Percentiles rank a stretch among this genome's conserved stretches.
Evolutionary conservation across 2,797 vertebrate species (phyloP).

Genomic region (Takifugu rubripes): DNA sequence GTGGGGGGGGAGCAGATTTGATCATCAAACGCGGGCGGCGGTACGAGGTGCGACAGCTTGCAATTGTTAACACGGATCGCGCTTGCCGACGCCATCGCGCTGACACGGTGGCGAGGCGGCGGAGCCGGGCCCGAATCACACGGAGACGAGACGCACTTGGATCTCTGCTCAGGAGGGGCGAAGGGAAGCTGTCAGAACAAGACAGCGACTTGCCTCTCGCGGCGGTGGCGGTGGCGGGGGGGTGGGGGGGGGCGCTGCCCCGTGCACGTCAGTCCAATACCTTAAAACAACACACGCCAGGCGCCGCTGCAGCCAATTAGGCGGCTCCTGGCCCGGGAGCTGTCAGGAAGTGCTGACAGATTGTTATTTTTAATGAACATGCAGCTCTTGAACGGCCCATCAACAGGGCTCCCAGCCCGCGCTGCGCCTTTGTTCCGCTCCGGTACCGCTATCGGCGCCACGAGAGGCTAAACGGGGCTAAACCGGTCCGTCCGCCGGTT

Average conservation of each 20-base stretch:
- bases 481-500: constrained; percentile 39
- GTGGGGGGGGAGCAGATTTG: constrained; percentile 48
- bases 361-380: constrained; percentile 84
- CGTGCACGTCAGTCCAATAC: constrained; percentile 79
- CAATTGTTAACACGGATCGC: constrained; percentile 61
- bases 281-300: constrained; percentile 81
- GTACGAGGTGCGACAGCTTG: constrained; percentile 55
- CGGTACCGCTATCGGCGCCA: constrained; percentile 59
- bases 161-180: constrained; percentile 70
- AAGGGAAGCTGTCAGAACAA: constrained; percentile 73
- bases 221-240: neutral
- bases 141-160: constrained; percentile 66
- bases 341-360: constrained; percentile 81
- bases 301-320: constrained; percentile 81
- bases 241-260: constrained; percentile 44
- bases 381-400: constrained; percentile 78
- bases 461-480: constrained; percentile 31
- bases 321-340: constrained; percentile 75
- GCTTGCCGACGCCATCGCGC: constrained; percentile 53
- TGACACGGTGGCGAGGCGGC: constrained; percentile 54
- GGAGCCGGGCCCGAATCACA: constrained; percentile 63
- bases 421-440: constrained; percentile 72
- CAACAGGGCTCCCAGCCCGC: constrained; percentile 78
- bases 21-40: constrained; percentile 63
- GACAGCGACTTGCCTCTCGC: constrained; percentile 54